phyloP scores from a whole-genome alignment of 2,797 vertebrate species.

The Manis pentadactyla region DNA sequence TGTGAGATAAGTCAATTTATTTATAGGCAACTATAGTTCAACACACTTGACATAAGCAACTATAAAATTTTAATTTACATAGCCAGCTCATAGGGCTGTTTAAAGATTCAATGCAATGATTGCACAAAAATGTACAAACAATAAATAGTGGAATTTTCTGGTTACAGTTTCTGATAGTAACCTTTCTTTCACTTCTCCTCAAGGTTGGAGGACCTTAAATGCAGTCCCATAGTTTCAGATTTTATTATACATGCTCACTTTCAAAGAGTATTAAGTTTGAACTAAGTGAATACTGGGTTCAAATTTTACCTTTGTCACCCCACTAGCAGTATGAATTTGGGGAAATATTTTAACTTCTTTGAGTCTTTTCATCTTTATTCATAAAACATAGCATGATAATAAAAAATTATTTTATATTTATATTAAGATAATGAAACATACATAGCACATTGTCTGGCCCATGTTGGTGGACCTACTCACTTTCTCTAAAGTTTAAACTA shows the following conservation, averaged over 20 bases:
- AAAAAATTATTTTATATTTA: not conserved
- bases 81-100: not conserved
- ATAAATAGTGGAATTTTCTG: not conserved
- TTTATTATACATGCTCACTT: not conserved
- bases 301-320: not conserved
- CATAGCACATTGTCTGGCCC: not conserved
- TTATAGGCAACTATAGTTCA: slow-evolving; percentile 7
- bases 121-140: not conserved
- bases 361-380: not conserved
- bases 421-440: not conserved
- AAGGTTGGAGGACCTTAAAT: not conserved
- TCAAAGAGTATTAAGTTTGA: slow-evolving; percentile 9
- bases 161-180: not conserved
- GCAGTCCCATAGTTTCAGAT: not conserved
- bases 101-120: not conserved
- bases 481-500: slow-evolving; percentile 23
- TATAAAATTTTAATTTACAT: slow-evolving; percentile 4
- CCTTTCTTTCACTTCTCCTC: not conserved
- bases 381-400: not conserved
- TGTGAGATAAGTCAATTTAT: not conserved
- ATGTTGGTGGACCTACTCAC: not conserved
- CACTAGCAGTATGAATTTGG: not conserved
- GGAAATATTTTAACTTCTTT: not conserved
- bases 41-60: not conserved
- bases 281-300: not conserved